These are phyloP conservation scores for Lutjanus campechanus DNA, from an alignment of 2,797 vertebrate species.

Conservation along the genomic window DNA sequence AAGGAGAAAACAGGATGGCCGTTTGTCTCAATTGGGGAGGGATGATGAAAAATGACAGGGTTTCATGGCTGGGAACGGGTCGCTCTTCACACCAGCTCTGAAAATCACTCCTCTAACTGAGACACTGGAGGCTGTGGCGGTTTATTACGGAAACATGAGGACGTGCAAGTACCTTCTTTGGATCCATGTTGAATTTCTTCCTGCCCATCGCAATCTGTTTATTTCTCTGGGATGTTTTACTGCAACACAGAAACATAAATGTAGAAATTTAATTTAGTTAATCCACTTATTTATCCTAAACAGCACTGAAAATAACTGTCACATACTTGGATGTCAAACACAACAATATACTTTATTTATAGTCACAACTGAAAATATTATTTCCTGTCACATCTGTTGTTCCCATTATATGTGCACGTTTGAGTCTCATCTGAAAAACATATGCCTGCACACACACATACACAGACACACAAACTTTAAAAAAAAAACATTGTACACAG, in stretches of 20 bases:
- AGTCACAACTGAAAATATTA: background rate
- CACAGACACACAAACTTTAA: background rate
- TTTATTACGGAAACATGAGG: slow-evolving; percentile 7
- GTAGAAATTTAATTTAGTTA: slow-evolving; percentile 6
- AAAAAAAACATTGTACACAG: background rate
- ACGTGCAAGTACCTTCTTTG: slow-evolving; percentile 90
- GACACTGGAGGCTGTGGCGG: background rate
- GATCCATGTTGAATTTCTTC: slow-evolving; percentile 99
- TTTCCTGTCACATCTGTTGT: slow-evolving; percentile 34
- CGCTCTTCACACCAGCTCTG: background rate
- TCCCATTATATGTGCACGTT: background rate
- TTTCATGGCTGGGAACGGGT: slow-evolving; percentile 23
- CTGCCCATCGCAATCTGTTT: slow-evolving; percentile 98
- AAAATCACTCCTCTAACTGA: background rate
- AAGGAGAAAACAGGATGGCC: slow-evolving; percentile 12
- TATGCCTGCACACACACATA: background rate
- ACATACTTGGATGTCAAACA: background rate
- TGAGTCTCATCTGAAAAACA: slow-evolving; percentile 21
- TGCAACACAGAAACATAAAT: slow-evolving; percentile 64
- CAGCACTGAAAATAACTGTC: background rate
- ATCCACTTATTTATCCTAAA: background rate
- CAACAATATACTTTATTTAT: slow-evolving; percentile 30
- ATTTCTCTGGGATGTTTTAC: slow-evolving; percentile 97
- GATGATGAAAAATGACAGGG: slow-evolving; percentile 36
- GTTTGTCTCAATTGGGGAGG: slow-evolving; percentile 27